A percentile compares a stretch with the other conserved stretches of the same genome.
Evolutionary conservation across 2,113 vertebrate species (phyloP).

Genomic region (Albula glossodonta): DNA sequence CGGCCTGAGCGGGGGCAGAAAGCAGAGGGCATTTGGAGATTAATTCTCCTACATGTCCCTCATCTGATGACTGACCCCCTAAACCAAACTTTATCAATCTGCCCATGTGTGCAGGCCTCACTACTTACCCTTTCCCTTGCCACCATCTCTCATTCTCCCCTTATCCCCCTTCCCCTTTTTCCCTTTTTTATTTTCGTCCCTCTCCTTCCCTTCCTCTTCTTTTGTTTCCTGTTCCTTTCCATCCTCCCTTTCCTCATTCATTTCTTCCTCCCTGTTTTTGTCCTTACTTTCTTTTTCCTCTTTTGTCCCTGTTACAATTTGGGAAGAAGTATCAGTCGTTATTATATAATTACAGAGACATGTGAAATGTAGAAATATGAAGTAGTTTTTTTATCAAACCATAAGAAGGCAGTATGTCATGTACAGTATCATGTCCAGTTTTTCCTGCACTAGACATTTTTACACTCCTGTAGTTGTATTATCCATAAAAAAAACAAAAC

Average conservation of each 20-base stretch:
- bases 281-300: neutral
- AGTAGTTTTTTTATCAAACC: neutral
- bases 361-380: neutral
- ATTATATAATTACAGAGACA: neutral
- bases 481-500: too few relatives aligned
- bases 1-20: neutral
- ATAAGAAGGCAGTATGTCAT: neutral
- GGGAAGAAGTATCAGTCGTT: neutral
- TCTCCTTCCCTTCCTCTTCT: neutral
- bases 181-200: neutral
- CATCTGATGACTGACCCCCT: neutral
- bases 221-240: neutral
- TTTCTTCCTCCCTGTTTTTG: neutral
- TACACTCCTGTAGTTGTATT: too few relatives aligned
- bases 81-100: neutral
- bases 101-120: neutral
- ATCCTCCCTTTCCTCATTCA: neutral
- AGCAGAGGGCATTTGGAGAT: neutral
- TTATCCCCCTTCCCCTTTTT: neutral
- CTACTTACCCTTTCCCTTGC: neutral
- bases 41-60: neutral
- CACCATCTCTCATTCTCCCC: neutral
- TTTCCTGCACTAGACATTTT: too few relatives aligned
- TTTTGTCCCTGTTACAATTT: neutral
- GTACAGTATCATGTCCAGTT: too few relatives aligned